Conservation (phyloP, 2,113 vertebrate species). For the Procavia capensis region DNA sequence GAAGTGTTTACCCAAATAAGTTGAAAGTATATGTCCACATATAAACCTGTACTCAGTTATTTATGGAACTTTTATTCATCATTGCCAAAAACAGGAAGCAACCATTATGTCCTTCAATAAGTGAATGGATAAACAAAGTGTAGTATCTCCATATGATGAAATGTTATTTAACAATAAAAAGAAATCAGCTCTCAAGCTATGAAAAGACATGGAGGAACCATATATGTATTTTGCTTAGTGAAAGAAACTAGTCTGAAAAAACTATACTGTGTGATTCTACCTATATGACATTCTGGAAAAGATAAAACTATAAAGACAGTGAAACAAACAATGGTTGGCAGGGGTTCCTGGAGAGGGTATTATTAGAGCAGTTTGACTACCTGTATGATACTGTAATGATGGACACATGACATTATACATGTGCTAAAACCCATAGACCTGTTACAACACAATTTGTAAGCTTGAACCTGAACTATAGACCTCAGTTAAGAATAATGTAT, state of each 20-base stretch:
- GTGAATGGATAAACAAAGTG: not conserved
- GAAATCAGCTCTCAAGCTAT: not conserved
- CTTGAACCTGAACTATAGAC: not conserved
- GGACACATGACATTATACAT: not conserved
- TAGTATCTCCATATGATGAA: not conserved
- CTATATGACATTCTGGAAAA: not conserved
- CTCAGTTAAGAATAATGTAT: not conserved
- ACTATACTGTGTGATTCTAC: not conserved
- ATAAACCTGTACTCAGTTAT: not conserved
- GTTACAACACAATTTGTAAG: not conserved
- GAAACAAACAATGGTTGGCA: not conserved
- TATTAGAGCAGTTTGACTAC: not conserved
- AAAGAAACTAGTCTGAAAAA: not conserved
- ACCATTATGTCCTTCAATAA: not conserved
- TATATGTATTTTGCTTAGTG: not conserved
- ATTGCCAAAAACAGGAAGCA: not conserved
- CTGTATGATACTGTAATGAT: not conserved
- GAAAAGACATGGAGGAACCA: not conserved
- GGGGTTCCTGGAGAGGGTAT: not conserved
- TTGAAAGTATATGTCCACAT: not conserved
- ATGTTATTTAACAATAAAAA: not conserved
- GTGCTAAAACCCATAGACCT: not conserved
- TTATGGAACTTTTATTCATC: not conserved
- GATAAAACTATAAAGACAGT: not conserved
- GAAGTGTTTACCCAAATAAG: not conserved